Evolutionary conservation across 2,113 vertebrate species (phyloP).

Genomic region (Psephotus haematonotus): DNA sequence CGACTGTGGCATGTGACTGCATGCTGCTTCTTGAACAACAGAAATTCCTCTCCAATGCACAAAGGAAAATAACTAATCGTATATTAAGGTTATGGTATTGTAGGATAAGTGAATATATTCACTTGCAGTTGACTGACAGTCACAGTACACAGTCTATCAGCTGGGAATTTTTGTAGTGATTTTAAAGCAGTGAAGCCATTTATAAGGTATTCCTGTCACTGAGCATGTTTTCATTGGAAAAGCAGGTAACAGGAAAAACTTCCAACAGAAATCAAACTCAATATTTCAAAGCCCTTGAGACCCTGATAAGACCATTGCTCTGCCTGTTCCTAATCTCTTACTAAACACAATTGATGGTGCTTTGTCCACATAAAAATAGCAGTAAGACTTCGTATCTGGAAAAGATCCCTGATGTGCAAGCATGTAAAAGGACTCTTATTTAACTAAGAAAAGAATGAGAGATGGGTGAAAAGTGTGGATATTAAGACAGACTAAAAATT

Average conservation of each 20-base stretch:
- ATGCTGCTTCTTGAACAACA: background rate
- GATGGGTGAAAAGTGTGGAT: conserved; percentile 29
- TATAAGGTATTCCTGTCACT: background rate
- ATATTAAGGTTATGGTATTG: background rate
- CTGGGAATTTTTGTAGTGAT: background rate
- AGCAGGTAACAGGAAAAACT: background rate
- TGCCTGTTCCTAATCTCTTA: conserved; percentile 37
- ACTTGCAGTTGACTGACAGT: background rate
- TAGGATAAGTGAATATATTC: background rate
- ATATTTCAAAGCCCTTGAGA: conserved; percentile 33
- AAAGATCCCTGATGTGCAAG: background rate
- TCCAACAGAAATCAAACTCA: conserved; percentile 45
- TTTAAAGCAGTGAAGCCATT: conserved; percentile 5
- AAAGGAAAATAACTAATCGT: background rate
- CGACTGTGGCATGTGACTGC: background rate
- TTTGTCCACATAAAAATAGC: conserved; percentile 49
- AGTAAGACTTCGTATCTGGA: conserved; percentile 23
- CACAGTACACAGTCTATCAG: background rate
- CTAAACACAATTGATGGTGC: conserved; percentile 40
- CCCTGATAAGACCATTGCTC: conserved; percentile 21
- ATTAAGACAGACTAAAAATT: conserved; percentile 49
- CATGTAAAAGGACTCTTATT: conserved; percentile 42
- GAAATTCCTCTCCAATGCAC: background rate
- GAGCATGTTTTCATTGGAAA: background rate
- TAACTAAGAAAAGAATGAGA: conserved; percentile 60